Conservation (phyloP, 2,888 invertebrate genomes). For the Zhuqinia jingwanae region DNA sequence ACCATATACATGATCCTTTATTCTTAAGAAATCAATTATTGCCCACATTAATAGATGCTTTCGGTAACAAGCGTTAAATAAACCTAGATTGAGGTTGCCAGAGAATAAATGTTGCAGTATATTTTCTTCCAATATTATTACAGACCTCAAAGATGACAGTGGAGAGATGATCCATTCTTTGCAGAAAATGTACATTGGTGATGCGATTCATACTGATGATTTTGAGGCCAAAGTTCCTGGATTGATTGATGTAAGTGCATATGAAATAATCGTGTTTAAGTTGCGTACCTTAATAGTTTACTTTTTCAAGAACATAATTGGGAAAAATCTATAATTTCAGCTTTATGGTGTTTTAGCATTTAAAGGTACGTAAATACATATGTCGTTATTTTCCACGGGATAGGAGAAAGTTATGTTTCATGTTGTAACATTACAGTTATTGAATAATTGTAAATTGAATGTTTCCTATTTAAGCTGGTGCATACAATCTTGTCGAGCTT, state of each 20-base stretch:
- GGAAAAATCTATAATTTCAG: too few species aligned
- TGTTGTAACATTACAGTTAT: neutral
- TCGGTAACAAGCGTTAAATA: constrained; percentile 63
- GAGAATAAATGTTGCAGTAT: neutral
- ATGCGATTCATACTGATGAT: constrained; percentile 53
- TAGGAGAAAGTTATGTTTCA: neutral
- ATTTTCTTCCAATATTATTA: neutral
- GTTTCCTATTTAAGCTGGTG: constrained; percentile 61
- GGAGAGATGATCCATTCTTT: constrained; percentile 73
- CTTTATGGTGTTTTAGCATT: constrained; percentile 57
- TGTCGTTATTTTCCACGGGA: neutral
- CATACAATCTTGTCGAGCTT: constrained; percentile 68
- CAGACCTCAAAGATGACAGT: constrained; percentile 66
- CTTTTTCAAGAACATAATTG: neutral
- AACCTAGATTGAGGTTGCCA: too few species aligned
- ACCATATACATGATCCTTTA: constrained; percentile 36
- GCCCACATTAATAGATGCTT: constrained; percentile 50
- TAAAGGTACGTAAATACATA: constrained; percentile 49
- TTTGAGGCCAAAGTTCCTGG: constrained; percentile 74
- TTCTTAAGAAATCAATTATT: constrained; percentile 69
- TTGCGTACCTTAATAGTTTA: neutral
- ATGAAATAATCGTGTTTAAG: too few species aligned
- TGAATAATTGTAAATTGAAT: neutral
- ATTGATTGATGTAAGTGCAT: constrained; percentile 69
- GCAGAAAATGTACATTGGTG: constrained; percentile 69